Percentiles rank a stretch among this genome's conserved stretches.
Conservation (phyloP, 2,888 invertebrate genomes). For the Tinea trinotella region DNA sequence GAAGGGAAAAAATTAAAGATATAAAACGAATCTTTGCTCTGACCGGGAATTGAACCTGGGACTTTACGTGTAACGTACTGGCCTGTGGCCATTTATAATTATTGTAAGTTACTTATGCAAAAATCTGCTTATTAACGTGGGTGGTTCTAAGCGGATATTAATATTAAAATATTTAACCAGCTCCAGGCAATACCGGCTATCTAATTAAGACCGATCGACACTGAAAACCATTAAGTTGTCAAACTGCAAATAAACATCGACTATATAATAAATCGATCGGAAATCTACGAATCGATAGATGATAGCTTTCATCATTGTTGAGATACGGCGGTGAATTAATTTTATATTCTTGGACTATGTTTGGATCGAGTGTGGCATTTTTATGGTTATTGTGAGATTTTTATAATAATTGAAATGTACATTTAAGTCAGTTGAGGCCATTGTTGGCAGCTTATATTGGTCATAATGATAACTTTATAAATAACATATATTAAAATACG, state of each 20-base stretch:
- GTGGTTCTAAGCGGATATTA: conserved; percentile 40
- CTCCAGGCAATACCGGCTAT: conserved; percentile 34
- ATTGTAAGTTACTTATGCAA: background rate
- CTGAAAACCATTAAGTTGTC: conserved; percentile 48
- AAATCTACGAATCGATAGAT: conserved; percentile 22
- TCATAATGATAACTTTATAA: conserved; percentile 14
- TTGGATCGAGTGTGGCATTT: conserved; percentile 4
- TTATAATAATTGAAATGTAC: conserved; percentile 10
- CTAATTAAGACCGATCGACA: conserved; percentile 41
- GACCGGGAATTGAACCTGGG: too few species aligned
- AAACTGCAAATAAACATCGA: conserved; percentile 39
- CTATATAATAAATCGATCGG: conserved; percentile 36
- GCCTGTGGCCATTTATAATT: too few species aligned
- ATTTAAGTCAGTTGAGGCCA: conserved; percentile 1
- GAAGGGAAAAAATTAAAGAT: too few species aligned
- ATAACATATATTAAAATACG: background rate
- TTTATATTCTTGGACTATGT: conserved; percentile 19
- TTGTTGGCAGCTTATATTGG: conserved; percentile 11
- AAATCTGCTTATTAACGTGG: conserved; percentile 34
- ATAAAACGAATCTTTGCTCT: too few species aligned
- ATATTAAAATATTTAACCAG: conserved; percentile 44
- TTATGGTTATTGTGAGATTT: conserved; percentile 1
- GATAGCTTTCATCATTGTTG: conserved; percentile 27
- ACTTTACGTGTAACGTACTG: too few species aligned
- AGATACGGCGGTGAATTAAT: conserved; percentile 29